Base-by-base conservation (phyloP, 2,888 invertebrate species). In the Stenolophus ochropezus region DNA sequence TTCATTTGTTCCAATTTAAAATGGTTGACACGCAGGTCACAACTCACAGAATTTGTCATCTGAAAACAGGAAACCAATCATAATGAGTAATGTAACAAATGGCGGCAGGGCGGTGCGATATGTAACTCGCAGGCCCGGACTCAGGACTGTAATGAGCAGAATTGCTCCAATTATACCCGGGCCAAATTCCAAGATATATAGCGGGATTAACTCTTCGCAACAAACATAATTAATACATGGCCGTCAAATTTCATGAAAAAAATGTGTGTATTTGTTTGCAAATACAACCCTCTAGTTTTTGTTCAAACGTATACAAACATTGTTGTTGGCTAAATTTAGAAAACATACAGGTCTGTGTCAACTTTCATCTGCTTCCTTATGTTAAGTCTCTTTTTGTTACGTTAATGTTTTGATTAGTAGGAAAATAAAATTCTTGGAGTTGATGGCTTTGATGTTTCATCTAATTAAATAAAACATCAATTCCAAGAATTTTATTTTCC, bases 11-110 rank as follows among this genome's bases (percentile, higher is more conserved):
- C 65, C 25, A 65, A 33, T 65, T 65, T 65, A 33, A 65, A 65
- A 33, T 65, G 33, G 16, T 16, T 25, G 65, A 65, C 65, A 14
- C 27, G 6, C 33, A 16, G 65, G 27, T 65, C 65, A 65, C 65
- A 65, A 65, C 27, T 65, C 65, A 65, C 65, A 65, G 27, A 25
- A 27, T 27, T 27, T 65, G 65, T 65, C 65, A 65, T 56, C 8
- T 61, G 61, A 25, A 61, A 25, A 61, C 61, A 61, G 61, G 23
- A 23, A 58, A 65, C 65, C 33, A 65, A 65, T 58, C 58, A 58
- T 65, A 65, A 65, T 65, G 65, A 65, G 2, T 65, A 65, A 65
- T 65, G 65, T 65, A 65, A 65, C 65, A 65, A 65, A 65, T 65
- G 65, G 58, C 21, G 0, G 8, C n/a, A n/a, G 2, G 11, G 11